These are phyloP conservation scores for Microvelia longipes DNA, from an alignment of 1,140 invertebrate genomes.

Conservation along the genomic window DNA sequence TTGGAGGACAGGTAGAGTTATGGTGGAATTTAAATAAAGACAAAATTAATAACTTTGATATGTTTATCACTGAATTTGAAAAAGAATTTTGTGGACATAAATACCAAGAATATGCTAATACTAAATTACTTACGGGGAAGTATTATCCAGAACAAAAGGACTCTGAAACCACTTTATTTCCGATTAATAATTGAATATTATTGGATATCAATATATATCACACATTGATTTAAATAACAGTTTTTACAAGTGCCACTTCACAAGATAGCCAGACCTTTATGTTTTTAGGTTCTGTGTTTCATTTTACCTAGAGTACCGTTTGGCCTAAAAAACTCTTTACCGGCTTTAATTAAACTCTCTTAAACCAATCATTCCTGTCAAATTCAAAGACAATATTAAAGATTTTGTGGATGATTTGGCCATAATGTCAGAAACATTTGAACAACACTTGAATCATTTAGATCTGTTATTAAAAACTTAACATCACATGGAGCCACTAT, in stretches of 20 bases:
- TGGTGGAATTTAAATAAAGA: not conserved
- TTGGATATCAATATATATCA: not conserved
- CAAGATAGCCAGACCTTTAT: not conserved
- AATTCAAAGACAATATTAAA: not conserved
- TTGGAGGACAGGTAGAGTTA: not conserved
- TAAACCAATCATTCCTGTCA: not conserved
- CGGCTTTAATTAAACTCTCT: not conserved
- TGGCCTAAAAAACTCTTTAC: conserved; percentile 1
- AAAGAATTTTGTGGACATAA: not conserved
- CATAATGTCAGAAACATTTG: not conserved
- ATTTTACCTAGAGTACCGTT: conserved; percentile 1
- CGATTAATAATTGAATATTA: not conserved
- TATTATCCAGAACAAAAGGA: not conserved
- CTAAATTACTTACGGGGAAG: not conserved
- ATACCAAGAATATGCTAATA: not conserved
- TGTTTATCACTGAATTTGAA: not conserved
- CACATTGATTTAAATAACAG: not conserved
- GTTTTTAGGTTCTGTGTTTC: not conserved
- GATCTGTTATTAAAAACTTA: not conserved
- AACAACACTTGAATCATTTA: not conserved
- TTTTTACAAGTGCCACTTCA: not conserved
- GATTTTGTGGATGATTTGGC: not conserved
- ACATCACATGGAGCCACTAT: not conserved
- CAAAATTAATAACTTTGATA: not conserved
- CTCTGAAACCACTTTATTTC: not conserved